These are phyloP conservation scores for Macropodus opercularis DNA, from an alignment of 2,797 vertebrate species.

Conservation along the genomic window DNA sequence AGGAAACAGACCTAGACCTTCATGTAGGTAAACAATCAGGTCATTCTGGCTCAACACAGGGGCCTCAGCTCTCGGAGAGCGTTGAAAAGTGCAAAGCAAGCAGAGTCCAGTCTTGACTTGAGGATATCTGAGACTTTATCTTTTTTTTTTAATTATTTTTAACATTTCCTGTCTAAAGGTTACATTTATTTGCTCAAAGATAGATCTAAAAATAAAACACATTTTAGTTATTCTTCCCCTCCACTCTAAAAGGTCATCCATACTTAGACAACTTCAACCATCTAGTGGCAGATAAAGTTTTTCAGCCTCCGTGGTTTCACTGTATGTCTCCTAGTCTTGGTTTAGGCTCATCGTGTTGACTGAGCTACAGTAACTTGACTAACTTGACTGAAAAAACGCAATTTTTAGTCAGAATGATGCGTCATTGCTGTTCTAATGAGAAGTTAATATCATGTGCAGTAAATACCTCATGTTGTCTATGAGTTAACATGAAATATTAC, in stretches of 20 bases:
- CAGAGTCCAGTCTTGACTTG: neutral
- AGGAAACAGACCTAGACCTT: neutral
- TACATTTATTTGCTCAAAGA: conserved; percentile 11
- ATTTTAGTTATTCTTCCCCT: conserved; percentile 7
- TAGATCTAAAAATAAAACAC: conserved; percentile 14
- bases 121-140: neutral
- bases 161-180: conserved; percentile 14
- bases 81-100: neutral
- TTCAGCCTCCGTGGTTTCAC: neutral
- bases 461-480: too few species aligned
- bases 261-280: neutral
- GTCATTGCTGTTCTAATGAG: neutral
- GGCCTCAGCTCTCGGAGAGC: neutral
- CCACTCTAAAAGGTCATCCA: conserved; percentile 11
- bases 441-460: neutral
- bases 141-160: neutral
- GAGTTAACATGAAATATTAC: too few species aligned
- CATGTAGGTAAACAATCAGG: neutral
- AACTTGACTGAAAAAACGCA: neutral
- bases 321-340: neutral
- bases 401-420: neutral
- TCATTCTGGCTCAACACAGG: neutral
- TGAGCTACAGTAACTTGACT: neutral
- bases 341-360: neutral
- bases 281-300: neutral